A percentile compares a stretch with the other conserved stretches of the same genome.
These are phyloP conservation scores for Cherax quadricarinatus DNA, from an alignment of 1,140 invertebrate genomes.

Conservation along the genomic window DNA sequence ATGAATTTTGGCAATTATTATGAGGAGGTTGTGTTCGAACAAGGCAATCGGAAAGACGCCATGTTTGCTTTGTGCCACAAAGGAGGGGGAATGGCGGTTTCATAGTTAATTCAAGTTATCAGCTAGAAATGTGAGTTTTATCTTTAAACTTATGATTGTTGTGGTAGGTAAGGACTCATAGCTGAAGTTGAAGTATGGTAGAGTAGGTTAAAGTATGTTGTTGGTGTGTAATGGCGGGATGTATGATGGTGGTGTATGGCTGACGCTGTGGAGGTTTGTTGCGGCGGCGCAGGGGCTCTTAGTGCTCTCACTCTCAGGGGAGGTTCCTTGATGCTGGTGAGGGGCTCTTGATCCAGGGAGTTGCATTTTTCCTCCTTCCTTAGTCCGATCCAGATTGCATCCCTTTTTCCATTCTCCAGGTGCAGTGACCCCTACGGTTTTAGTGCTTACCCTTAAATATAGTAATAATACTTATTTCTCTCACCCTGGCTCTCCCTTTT, in stretches of 20 bases:
- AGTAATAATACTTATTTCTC: no score
- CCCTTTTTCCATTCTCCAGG: no score
- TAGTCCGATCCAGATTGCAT: no score
- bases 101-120: not conserved
- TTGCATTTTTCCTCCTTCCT: no score
- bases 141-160: not conserved
- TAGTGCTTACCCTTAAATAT: no score
- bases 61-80: slow-evolving; percentile 20
- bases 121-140: not conserved
- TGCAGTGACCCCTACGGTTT: no score
- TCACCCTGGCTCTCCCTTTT: not conserved
- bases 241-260: not conserved
- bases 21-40: not conserved
- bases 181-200: not conserved
- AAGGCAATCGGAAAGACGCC: slow-evolving; percentile 7
- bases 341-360: no score
- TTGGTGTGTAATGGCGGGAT: not conserved
- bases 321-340: no score
- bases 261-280: not conserved
- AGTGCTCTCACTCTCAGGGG: not conserved
- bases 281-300: not conserved
- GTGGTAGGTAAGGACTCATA: not conserved
- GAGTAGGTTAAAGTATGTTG: not conserved
- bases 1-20: not conserved
- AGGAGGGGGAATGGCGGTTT: slow-evolving; percentile 15